phyloP scores from a whole-genome alignment of 2,113 vertebrate genomes.

The Choloepus hoffmanni region DNA sequence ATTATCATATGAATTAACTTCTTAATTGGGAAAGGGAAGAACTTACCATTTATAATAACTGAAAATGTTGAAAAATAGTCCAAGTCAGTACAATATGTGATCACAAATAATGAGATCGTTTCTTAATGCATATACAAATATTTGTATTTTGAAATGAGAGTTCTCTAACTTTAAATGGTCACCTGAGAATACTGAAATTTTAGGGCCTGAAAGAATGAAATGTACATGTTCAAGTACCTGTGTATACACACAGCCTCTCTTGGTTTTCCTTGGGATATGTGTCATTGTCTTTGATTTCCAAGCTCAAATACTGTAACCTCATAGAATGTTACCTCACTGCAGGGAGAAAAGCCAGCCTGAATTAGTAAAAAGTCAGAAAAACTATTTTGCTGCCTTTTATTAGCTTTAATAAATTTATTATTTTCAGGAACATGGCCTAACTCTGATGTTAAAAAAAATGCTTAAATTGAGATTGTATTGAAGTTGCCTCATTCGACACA shows the following conservation, averaged over 20 bases:
- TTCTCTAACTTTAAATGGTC: background rate
- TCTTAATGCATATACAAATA: background rate
- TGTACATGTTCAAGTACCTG: background rate
- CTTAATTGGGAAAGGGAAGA: background rate
- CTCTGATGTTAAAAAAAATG: background rate
- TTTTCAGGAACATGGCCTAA: background rate
- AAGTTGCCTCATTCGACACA: background rate
- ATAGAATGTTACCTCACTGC: fast-evolving
- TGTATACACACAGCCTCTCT: background rate
- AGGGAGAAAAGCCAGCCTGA: background rate
- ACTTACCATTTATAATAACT: background rate
- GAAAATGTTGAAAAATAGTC: background rate
- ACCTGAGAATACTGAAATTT: background rate
- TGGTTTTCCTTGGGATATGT: background rate
- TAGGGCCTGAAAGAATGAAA: background rate
- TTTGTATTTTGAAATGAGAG: background rate
- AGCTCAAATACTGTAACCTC: background rate
- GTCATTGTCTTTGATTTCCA: background rate
- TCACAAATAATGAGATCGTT: background rate
- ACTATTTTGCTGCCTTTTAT: background rate
- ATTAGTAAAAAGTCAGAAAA: background rate
- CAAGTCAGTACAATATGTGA: background rate
- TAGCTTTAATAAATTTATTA: background rate
- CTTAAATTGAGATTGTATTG: background rate
- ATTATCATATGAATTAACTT: background rate